A percentile compares a stretch with the other conserved stretches of the same genome.
Evolutionary conservation across 2,797 vertebrate genomes (phyloP).

Genomic region (Gadopsis marmoratus): DNA sequence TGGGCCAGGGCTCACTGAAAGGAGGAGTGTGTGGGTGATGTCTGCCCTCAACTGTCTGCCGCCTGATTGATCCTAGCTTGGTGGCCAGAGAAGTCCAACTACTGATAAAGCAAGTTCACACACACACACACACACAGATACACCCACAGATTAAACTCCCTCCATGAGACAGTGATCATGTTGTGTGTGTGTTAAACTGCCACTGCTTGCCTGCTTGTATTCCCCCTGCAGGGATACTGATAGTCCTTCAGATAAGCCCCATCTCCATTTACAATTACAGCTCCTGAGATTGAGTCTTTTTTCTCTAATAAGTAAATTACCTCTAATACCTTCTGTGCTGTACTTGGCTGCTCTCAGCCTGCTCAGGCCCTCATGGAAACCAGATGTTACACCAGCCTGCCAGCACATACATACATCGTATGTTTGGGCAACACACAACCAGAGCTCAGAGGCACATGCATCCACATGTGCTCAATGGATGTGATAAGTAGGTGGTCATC

Average conservation of each 20-base stretch:
- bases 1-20: constrained; percentile 69
- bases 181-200: constrained; percentile 68
- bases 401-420: constrained; percentile 56
- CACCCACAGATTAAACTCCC: constrained; percentile 55
- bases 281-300: constrained; percentile 89
- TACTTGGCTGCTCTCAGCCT: constrained; percentile 92
- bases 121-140: constrained; percentile 46
- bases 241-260: constrained; percentile 82
- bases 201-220: constrained; percentile 68
- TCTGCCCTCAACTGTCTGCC: constrained; percentile 65
- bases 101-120: constrained; percentile 67
- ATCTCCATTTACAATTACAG: constrained; percentile 89
- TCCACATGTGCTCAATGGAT: constrained; percentile 50
- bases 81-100: constrained; percentile 47
- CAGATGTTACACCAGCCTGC: constrained; percentile 87
- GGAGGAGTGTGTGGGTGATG: constrained; percentile 67
- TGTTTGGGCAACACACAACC: constrained; percentile 50
- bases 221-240: constrained; percentile 77
- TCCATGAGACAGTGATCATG: constrained; percentile 27
- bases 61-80: constrained; percentile 65
- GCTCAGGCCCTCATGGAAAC: constrained; percentile 89
- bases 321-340: constrained; percentile 94
- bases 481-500: constrained; percentile 44
- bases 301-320: constrained; percentile 96
- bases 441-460: constrained; percentile 42